Conservation (phyloP, 2,113 vertebrate genomes). For the Epinephelus fuscoguttatus region DNA sequence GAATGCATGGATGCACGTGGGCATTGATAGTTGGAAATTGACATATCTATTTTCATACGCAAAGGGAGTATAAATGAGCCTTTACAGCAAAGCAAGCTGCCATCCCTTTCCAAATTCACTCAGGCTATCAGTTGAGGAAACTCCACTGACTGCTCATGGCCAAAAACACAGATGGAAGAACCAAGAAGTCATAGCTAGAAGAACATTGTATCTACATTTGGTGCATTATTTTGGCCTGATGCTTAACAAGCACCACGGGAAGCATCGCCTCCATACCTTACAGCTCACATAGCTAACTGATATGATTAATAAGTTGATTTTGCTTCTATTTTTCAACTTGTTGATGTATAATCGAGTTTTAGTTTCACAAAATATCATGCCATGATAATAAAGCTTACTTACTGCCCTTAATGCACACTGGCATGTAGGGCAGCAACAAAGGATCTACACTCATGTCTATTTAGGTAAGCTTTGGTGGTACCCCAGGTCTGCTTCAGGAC, state of each 20-base stretch:
- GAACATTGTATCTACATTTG: no score
- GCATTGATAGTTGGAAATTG: no score
- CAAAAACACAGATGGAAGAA: background rate
- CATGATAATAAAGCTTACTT: background rate
- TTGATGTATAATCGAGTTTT: background rate
- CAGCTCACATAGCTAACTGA: background rate
- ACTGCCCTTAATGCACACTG: background rate
- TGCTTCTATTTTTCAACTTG: background rate
- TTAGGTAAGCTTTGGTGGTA: no score
- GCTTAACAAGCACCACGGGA: no score
- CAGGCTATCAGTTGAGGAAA: background rate
- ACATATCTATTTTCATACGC: no score
- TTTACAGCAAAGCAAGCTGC: background rate
- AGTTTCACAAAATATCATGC: background rate
- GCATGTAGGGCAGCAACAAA: background rate
- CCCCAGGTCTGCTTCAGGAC: background rate
- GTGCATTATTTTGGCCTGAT: no score
- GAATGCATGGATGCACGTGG: no score
- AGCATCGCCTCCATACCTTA: background rate
- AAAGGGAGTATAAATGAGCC: no score
- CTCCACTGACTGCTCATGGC: background rate
- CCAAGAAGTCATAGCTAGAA: background rate
- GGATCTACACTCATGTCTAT: background rate
- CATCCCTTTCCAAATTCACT: background rate
- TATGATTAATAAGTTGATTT: background rate